Evolutionary conservation across 2,113 vertebrate species (phyloP).

Genomic region (Pionites leucogaster): DNA sequence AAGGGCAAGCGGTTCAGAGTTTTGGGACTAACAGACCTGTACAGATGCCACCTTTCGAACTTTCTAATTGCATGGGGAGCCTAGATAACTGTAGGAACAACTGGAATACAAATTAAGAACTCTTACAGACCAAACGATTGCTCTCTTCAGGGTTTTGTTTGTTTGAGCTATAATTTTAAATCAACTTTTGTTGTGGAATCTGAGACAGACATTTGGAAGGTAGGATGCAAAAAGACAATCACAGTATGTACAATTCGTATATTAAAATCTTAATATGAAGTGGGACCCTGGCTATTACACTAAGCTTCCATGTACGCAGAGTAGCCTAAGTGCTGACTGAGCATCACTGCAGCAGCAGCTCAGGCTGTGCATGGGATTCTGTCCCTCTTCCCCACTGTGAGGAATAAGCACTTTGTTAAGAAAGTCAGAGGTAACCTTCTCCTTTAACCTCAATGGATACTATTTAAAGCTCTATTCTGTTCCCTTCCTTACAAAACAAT

Average conservation of each 20-base stretch:
- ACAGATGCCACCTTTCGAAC: neutral
- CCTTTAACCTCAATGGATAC: neutral
- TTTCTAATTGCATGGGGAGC: neutral
- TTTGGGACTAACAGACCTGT: neutral
- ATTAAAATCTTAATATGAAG: neutral
- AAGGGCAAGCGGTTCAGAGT: neutral
- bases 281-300: no score
- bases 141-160: neutral
- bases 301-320: neutral
- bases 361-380: accelerated
- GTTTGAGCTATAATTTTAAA: neutral
- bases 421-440: neutral
- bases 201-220: neutral
- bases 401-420: neutral
- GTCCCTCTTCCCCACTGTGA: neutral
- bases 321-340: neutral
- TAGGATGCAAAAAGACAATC: neutral
- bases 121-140: accelerated
- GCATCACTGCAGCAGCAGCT: neutral
- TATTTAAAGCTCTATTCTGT: neutral
- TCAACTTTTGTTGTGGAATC: neutral
- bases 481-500: neutral
- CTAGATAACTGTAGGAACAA: neutral
- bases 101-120: neutral
- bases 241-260: neutral